These are phyloP conservation scores for Noctua janthina DNA, from an alignment of 2,888 invertebrate species.

Conservation along the genomic window DNA sequence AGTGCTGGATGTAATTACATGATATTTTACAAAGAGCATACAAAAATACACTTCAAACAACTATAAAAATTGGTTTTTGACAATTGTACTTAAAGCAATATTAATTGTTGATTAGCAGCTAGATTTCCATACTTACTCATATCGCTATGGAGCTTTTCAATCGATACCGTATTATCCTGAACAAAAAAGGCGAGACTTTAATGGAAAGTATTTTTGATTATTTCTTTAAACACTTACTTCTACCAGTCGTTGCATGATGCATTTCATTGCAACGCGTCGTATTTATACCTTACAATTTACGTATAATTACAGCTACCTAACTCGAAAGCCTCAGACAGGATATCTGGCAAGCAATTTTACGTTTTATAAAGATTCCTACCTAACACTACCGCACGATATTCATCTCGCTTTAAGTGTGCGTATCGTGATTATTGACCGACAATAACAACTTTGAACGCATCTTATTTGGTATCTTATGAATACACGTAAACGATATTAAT, in stretches of 20 bases:
- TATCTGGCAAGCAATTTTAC: slow-evolving; percentile 59
- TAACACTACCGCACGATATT: slow-evolving; percentile 42
- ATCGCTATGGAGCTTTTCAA: slow-evolving; percentile 13
- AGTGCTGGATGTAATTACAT: slow-evolving; percentile 57
- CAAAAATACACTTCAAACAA: slow-evolving; percentile 80
- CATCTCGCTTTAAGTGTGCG: slow-evolving; percentile 58
- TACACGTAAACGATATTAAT: slow-evolving; percentile 31
- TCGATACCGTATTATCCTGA: neutral
- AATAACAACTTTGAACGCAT: slow-evolving; percentile 40
- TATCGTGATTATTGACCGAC: slow-evolving; percentile 60
- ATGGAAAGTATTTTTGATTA: slow-evolving; percentile 13
- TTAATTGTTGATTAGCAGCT: slow-evolving; percentile 34
- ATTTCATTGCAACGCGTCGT: slow-evolving; percentile 44
- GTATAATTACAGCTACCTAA: slow-evolving; percentile 53
- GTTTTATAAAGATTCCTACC: slow-evolving; percentile 30
- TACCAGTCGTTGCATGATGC: slow-evolving; percentile 50
- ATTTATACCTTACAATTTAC: slow-evolving; percentile 56
- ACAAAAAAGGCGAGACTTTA: slow-evolving; percentile 35
- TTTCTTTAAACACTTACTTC: slow-evolving; percentile 12
- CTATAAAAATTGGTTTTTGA: slow-evolving; percentile 50
- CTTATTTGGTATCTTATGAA: slow-evolving; percentile 31
- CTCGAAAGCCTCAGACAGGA: slow-evolving; percentile 57
- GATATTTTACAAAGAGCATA: slow-evolving; percentile 77
- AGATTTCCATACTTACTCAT: slow-evolving; percentile 8
- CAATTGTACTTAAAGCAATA: slow-evolving; percentile 41